Evolutionary conservation across 2,113 vertebrate species (phyloP), one percentile per base, ranked within the genome.

Genomic region (Dunckerocampus dactyliophorus): DNA sequence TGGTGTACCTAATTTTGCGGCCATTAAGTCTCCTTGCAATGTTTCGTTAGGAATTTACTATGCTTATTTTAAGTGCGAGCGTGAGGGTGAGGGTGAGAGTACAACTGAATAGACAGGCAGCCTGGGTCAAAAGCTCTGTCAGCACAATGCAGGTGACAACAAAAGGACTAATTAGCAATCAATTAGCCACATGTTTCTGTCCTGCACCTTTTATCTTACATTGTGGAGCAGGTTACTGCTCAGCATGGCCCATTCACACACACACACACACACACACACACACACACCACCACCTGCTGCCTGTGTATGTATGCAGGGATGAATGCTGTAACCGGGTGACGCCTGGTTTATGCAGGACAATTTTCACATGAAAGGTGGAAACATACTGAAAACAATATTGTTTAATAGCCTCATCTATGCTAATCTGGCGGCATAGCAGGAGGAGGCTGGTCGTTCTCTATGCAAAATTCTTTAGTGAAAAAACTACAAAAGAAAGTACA

Each of bases 161-260:
- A 81, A 92, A 92, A 91, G 88, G 88, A 89, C 88, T 90, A 96
- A 94, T 94, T 94, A 95, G 90, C 88, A 87, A 88, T 92, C 92
- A 95, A 95, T 95, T 94, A 95, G 88, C 76, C 86, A 84, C 90
- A 87, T 90, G 85, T 89, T 92, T 92, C 82, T 90, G 88, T 69
- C 0, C 87, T 90, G 89, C 89, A 85, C 90, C 91, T 90, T 91
- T 92, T 93, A 88, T 95, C 74, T 82, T 74, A 65, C 67, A 79
- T 71, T 75, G 81, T 67, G 59, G 71, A 84, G 87, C 83, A 75
- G 83, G 89, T 89, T 91, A 88, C 88, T 84, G 82, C 79, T 84
- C 82, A 74, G 65, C 82, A 77, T 72, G 65, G 72, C 73, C 73
- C 74, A 79, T 82, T 79, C 76, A 79, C 62, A 51, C 75, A 69